phyloP scores from a whole-genome alignment of 1,140 invertebrate species.

The Drosophila santomea region DNA sequence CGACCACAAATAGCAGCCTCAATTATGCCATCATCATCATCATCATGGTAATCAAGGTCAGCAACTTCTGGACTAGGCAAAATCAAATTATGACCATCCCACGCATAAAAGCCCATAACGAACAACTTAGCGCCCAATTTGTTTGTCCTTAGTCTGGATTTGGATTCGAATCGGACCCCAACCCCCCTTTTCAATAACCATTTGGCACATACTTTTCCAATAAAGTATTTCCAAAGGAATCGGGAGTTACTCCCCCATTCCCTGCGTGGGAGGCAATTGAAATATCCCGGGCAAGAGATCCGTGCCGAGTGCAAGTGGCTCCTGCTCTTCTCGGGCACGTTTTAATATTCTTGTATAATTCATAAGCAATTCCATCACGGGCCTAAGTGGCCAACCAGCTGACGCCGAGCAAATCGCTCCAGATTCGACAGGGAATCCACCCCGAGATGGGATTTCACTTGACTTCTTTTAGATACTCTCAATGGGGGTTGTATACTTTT shows the following conservation, averaged over 20 bases:
- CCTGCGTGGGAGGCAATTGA: slow-evolving; percentile 52
- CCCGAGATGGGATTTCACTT: slow-evolving; percentile 8
- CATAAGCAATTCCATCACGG: slow-evolving; percentile 84
- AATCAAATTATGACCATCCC: slow-evolving; percentile 60
- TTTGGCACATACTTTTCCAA: slow-evolving; percentile 83
- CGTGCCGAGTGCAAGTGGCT: slow-evolving; percentile 30
- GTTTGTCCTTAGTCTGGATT: slow-evolving; percentile 44
- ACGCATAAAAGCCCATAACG: slow-evolving; percentile 66
- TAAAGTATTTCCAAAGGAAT: slow-evolving; percentile 73
- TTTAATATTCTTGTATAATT: slow-evolving; percentile 85
- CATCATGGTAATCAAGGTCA: slow-evolving; percentile 45
- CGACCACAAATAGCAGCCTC: slow-evolving; percentile 47
- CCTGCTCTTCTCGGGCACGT: slow-evolving; percentile 50
- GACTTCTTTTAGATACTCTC: slow-evolving; percentile 12
- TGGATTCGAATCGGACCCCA: not conserved
- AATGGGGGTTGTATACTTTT: not conserved
- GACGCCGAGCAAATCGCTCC: slow-evolving; percentile 63
- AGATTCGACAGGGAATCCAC: slow-evolving; percentile 30
- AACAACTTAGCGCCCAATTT: slow-evolving; percentile 80
- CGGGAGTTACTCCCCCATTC: slow-evolving; percentile 18
- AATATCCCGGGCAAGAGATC: slow-evolving; percentile 43
- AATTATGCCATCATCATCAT: slow-evolving; percentile 71
- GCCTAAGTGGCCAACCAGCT: slow-evolving; percentile 84
- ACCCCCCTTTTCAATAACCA: slow-evolving; percentile 61
- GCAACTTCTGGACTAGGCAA: slow-evolving; percentile 51